phyloP scores from a whole-genome alignment of 2,888 invertebrate species.

The Poecilobothrus nobilitatus region DNA sequence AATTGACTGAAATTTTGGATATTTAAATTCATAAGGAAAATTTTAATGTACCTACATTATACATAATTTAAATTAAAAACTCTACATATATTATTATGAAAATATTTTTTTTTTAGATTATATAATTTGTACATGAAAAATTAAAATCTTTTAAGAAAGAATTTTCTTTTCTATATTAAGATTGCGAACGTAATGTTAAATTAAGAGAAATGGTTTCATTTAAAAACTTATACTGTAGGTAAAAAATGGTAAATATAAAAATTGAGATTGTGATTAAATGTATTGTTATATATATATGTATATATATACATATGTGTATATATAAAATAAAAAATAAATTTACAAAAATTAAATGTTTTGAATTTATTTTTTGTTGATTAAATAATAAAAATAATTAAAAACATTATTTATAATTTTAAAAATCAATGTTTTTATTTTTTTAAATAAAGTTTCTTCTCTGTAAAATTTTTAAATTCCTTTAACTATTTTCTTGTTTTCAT shows the following conservation, averaged over 20 bases:
- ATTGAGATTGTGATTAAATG: background rate
- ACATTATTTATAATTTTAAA: no score
- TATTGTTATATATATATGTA: background rate
- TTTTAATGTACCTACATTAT: background rate
- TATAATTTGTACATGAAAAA: no score
- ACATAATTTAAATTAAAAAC: background rate
- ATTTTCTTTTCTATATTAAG: background rate
- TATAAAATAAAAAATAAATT: background rate
- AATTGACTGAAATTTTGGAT: constrained; percentile 2
- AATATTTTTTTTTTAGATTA: background rate
- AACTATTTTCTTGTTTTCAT: no score
- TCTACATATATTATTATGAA: background rate
- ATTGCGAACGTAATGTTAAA: background rate
- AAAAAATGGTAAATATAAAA: background rate
- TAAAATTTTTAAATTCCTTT: no score
- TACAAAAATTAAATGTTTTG: no score
- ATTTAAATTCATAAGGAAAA: background rate
- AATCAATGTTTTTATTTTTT: no score
- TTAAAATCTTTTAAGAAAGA: no score
- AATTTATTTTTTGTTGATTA: no score
- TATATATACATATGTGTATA: background rate
- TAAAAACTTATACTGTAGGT: background rate
- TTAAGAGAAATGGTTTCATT: constrained; percentile 1
- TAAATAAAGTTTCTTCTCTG: no score
- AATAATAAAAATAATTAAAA: no score